Base-by-base conservation (phyloP, 1,140 invertebrate genomes). In the Drosophila sucinea region DNA sequence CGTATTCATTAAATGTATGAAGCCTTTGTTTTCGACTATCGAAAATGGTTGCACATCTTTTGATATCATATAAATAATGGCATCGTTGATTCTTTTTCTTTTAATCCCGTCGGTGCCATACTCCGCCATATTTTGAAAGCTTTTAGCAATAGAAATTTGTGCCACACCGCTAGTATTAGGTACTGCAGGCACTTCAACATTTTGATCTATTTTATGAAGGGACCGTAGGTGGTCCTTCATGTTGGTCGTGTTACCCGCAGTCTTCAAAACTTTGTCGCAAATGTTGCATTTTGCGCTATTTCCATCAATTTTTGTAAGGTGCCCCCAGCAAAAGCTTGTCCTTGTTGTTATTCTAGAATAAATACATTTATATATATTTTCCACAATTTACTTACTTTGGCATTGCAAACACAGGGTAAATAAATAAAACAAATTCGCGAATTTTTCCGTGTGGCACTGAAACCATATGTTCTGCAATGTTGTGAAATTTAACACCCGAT, bases 401-500 rank as follows among this genome's bases (percentile, higher is more conserved):
- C 47, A 54, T 54, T 54, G 47, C 47, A 54, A 54, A 54, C 47
- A 25, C 47, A 54, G 17, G 47, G 27, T 54, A 54, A 54, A 54
- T 54, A 25, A 54, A 54, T 40, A 40, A 40, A 40, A 60, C 47
- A 71, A 60, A 30, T 60, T 44, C 68, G 70, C 44, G 23, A 40
- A 51, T 67, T 67, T 35, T 35, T 32, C 61, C 41, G 55, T 40
- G 65, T 60, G 67, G 63, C 68, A 29, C 41, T 44, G 41, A 23
- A 44, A 23, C 41, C 41, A 41, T 17, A 41, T 41, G 11, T 41
- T 41, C 40, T 41, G 40, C 1, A 41, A 41, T 41, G 40, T 41
- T 41, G 3, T 41, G 41, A 44, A 11, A 41, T 7, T 41, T 44
- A 11, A 44, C 41, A 23, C 41, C n/a, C 41, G 41, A 44, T 44